phyloP scores from a whole-genome alignment of 23 tunicate genomes.

The Halocynthia roretzi region DNA sequence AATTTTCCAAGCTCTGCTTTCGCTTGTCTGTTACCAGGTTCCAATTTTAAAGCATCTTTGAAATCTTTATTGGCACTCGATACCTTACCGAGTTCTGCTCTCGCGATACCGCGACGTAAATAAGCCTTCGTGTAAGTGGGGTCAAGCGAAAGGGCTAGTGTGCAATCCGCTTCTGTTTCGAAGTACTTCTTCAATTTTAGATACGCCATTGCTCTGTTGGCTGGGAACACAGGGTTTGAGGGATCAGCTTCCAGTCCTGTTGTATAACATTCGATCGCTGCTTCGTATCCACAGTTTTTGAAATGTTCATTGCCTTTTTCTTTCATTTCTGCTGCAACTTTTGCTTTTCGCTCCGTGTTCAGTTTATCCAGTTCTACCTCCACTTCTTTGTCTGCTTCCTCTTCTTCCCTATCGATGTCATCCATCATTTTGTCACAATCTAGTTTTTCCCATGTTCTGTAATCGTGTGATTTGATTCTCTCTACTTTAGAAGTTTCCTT shows the following conservation, averaged over 20 bases:
- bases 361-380: constrained; percentile 22
- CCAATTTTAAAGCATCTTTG: constrained; percentile 72
- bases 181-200: constrained; percentile 58
- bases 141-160: constrained; percentile 73
- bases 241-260: constrained; percentile 87
- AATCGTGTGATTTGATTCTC: constrained; percentile 63
- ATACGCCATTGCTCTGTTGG: constrained; percentile 91
- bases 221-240: constrained; percentile 70
- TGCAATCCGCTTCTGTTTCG: constrained; percentile 87
- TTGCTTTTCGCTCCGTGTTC: constrained; percentile 18
- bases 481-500: constrained; percentile 27
- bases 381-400: constrained; percentile 34
- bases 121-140: constrained; percentile 77
- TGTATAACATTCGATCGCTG: constrained; percentile 75
- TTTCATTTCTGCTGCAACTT: constrained; percentile 57
- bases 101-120: constrained; percentile 70
- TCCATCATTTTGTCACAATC: constrained; percentile 79
- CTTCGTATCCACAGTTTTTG: constrained; percentile 46
- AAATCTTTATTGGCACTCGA: constrained; percentile 83
- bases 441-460: constrained; percentile 77
- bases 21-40: constrained; percentile 88
- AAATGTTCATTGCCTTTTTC: constrained; percentile 78
- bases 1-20: constrained; percentile 48
- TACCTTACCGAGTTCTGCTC: constrained; percentile 56
- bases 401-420: constrained; percentile 69